Conservation (phyloP, 2,797 vertebrate genomes). For the Lacerta agilis region DNA sequence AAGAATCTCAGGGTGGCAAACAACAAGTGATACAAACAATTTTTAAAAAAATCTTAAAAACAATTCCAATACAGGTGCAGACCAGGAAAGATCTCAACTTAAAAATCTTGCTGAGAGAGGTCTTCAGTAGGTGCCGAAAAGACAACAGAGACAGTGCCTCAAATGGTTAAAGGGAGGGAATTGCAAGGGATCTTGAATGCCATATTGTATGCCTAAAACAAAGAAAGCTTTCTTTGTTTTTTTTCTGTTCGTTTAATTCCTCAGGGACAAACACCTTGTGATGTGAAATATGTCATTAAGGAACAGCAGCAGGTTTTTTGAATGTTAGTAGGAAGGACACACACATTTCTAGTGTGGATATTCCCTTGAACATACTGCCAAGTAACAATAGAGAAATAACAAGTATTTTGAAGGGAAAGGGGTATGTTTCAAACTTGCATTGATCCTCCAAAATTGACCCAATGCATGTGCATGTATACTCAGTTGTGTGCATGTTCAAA, state of each 20-base stretch:
- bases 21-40: no score
- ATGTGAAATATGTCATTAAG: not conserved
- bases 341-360: not conserved
- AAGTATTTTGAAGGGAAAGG: not conserved
- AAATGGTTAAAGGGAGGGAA: no score
- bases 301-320: not conserved
- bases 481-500: not conserved
- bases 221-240: not conserved
- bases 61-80: no score
- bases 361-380: not conserved
- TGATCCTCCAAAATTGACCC: not conserved
- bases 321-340: not conserved
- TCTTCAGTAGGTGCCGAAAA: no score
- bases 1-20: no score
- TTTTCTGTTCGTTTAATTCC: not conserved
- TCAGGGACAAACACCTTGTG: not conserved
- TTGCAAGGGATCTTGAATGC: no score
- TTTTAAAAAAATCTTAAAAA: no score
- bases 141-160: no score
- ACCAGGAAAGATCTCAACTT: no score
- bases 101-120: no score
- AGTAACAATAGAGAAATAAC: not conserved
- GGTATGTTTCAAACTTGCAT: not conserved
- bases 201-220: not conserved
- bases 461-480: not conserved